Percentiles rank a stretch among this genome's conserved stretches.
These are phyloP conservation scores for Willisornis vidua DNA, from an alignment of 2,113 vertebrate species.

Conservation along the genomic window DNA sequence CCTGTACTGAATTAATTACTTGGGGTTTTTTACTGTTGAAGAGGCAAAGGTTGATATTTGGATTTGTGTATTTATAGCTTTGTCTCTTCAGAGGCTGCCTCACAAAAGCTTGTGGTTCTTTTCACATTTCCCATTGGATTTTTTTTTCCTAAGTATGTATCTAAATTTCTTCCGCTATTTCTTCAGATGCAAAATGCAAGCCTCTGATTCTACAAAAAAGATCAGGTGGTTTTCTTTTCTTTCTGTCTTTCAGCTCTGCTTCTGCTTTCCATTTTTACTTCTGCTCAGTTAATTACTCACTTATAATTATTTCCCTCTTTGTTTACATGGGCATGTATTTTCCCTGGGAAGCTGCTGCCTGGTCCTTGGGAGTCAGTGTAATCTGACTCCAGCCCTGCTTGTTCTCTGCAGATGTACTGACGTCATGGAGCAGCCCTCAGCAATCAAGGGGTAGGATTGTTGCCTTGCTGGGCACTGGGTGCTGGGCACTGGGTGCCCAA, in stretches of 20 bases:
- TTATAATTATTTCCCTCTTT: constrained; percentile 15
- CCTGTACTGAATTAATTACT: background rate
- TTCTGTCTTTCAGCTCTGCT: background rate
- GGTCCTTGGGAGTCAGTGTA: background rate
- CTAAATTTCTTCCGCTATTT: background rate
- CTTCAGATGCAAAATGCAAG: background rate
- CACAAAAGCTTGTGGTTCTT: background rate
- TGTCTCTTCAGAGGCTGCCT: background rate
- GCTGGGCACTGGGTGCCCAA: background rate
- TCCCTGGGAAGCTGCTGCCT: background rate
- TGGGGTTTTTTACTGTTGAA: background rate
- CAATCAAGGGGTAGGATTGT: background rate
- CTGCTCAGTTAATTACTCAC: background rate
- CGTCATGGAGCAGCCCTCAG: background rate
- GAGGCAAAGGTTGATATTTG: background rate
- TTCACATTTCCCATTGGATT: background rate
- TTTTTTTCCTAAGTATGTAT: background rate
- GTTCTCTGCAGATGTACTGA: background rate
- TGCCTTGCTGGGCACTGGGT: background rate
- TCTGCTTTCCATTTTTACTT: background rate
- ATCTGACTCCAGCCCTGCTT: background rate
- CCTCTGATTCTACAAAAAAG: background rate
- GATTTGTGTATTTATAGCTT: background rate
- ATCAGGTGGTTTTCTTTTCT: background rate
- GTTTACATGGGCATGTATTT: background rate